Conservation (phyloP, 2,113 vertebrate genomes). For the Dicaeum eximium region DNA sequence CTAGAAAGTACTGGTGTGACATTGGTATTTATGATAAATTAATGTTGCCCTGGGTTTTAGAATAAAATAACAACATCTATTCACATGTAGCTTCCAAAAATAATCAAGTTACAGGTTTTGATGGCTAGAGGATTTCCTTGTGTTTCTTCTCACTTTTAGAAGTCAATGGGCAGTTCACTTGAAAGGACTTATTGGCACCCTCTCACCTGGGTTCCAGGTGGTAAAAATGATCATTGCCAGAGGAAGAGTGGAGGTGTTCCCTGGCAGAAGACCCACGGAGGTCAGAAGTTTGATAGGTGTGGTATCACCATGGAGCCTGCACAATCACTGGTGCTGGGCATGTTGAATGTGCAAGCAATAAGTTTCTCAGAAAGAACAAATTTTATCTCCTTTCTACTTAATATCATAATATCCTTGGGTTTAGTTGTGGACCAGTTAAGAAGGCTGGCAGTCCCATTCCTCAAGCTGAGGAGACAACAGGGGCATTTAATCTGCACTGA, state of each 20-base stretch:
- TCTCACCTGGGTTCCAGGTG: background rate
- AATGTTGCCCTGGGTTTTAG: background rate
- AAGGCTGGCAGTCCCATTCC: background rate
- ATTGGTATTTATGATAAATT: background rate
- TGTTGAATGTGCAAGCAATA: background rate
- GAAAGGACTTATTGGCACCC: accelerated
- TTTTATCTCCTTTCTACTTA: background rate
- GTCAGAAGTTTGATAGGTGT: background rate
- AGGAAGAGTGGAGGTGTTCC: background rate
- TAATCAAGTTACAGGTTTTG: background rate
- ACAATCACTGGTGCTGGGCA: accelerated
- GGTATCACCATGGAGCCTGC: accelerated
- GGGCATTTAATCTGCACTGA: background rate
- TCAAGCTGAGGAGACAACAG: background rate
- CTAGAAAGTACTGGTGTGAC: background rate
- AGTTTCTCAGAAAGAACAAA: accelerated
- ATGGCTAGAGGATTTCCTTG: background rate
- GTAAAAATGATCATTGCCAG: background rate
- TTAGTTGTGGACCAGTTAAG: background rate
- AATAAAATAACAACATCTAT: background rate
- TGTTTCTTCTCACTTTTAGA: background rate
- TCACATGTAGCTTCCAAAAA: background rate
- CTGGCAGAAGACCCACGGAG: no score
- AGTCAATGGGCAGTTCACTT: background rate
- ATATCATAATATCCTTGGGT: background rate